Base-by-base conservation (phyloP, 2,888 invertebrate genomes). In the Eristalinus aeneus region DNA sequence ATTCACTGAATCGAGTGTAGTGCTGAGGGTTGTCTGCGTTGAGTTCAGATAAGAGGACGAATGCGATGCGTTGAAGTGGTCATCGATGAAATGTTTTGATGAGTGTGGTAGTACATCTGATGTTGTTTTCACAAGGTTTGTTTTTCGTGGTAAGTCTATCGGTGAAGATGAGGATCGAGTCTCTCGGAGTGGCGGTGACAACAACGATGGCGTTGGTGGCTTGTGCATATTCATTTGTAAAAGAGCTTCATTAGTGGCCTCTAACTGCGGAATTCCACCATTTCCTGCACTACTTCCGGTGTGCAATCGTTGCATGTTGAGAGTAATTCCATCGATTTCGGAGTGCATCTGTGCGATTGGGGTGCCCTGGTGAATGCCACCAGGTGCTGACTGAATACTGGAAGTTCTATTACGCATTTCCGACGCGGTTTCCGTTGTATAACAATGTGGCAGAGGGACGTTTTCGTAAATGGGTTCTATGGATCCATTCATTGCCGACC, bases 401-500 rank as follows among this genome's bases (percentile, higher is more conserved):
- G 95, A 95, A 2, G 96, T 95, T 39, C 92, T 90, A 83, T 92
- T 91, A 2, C 92, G 90, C 90, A 92, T 92, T 87, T 89, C 67
- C 87, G 88, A 84, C 85, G 89, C 32, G 73, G 88, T 78, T 58
- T 89, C 88, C 23, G 84, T 68, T 56, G 88, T 61, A 58, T 94
- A 94, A 95, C 95, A 95, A 34, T 91, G 90, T 0, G 96, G 95
- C 32, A 96, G 90, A 0, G 96, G 96, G 8, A 97, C 96, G 91
- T 97, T 97, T 90, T 97, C 96, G 91, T 97, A 97, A 87, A 97
- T 97, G 0, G 97, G 97, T 90, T 97, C 97, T 12, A 95, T 95
- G 86, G 88, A 95, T 92, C 88, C 94, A 88, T 89, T 94, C 92
- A 91, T 90, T 2, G 90, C 89, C 65, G 90, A 93, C 22, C 93